These are phyloP conservation scores for Polymixis lichenea DNA, from an alignment of 2,888 invertebrate species.

Conservation along the genomic window DNA sequence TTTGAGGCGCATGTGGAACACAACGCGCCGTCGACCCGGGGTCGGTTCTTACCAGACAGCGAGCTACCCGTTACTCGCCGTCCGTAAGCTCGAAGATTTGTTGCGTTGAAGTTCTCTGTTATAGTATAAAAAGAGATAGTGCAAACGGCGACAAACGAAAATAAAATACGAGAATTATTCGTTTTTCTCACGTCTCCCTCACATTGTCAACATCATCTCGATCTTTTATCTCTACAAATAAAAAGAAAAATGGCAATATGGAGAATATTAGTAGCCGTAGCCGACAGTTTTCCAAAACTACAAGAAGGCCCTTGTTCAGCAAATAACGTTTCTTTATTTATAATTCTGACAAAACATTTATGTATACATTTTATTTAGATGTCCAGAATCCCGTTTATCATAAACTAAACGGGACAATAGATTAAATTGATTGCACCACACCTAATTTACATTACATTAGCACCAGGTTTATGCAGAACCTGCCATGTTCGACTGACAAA, in stretches of 20 bases:
- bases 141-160: background rate
- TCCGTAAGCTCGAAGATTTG: too few species aligned
- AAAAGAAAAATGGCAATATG: background rate
- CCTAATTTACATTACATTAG: conserved; percentile 60
- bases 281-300: background rate
- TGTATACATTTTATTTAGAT: conserved; percentile 42
- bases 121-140: too few species aligned
- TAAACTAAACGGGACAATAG: conserved; percentile 42
- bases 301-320: background rate
- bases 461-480: conserved; percentile 52
- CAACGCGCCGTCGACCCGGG: too few species aligned
- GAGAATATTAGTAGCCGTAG: too few species aligned
- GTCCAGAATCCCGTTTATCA: conserved; percentile 45
- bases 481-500: conserved; percentile 61
- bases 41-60: too few species aligned
- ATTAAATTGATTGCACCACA: conserved; percentile 58
- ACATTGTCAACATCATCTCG: background rate
- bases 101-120: too few species aligned
- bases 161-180: background rate
- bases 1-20: too few species aligned
- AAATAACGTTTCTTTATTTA: background rate
- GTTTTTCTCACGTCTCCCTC: background rate
- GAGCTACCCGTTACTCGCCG: too few species aligned
- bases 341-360: conserved; percentile 26
- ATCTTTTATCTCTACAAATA: background rate